A percentile compares a stretch with the other conserved stretches of the same genome.
These are phyloP conservation scores for Syrphus vitripennis DNA, from an alignment of 2,888 invertebrate species.

Conservation along the genomic window DNA sequence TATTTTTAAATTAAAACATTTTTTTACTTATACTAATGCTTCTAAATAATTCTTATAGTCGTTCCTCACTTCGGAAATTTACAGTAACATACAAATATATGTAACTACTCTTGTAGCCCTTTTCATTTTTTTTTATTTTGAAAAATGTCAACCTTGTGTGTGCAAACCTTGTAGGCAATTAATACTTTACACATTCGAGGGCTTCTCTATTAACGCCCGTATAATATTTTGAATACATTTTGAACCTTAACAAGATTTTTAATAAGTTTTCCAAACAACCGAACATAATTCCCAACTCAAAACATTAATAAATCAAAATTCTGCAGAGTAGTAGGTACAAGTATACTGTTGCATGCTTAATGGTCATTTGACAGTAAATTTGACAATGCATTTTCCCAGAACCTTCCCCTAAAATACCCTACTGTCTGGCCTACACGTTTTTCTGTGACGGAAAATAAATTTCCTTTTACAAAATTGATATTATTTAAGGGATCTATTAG, in stretches of 20 bases:
- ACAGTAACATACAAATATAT: not conserved
- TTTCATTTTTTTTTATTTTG: too few relatives aligned
- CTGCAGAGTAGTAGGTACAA: not conserved
- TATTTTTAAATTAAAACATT: too few relatives aligned
- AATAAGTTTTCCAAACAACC: not conserved
- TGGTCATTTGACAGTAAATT: conserved; percentile 44
- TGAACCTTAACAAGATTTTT: not conserved
- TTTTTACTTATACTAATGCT: too few relatives aligned
- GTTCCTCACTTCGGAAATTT: too few relatives aligned
- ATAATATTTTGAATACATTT: conserved; percentile 5
- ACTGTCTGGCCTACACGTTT: not conserved
- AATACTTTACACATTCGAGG: conserved; percentile 59
- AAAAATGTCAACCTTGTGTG: conserved; percentile 34
- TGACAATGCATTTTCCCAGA: conserved; percentile 53
- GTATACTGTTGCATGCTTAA: conserved; percentile 12
- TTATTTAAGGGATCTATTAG: conserved; percentile 64
- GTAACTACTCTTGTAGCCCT: not conserved
- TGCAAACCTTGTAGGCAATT: conserved; percentile 52
- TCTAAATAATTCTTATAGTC: too few relatives aligned
- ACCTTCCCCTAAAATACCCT: conserved; percentile 1
- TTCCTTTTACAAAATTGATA: conserved; percentile 9
- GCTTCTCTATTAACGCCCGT: conserved; percentile 26
- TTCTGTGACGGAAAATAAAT: not conserved
- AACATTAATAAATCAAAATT: conserved; percentile 62
- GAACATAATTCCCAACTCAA: conserved; percentile 16